Percentiles rank a stretch among this genome's conserved stretches.
Evolutionary conservation across 2,888 invertebrate species (phyloP).

Genomic region (Cryptocephalus primarius): DNA sequence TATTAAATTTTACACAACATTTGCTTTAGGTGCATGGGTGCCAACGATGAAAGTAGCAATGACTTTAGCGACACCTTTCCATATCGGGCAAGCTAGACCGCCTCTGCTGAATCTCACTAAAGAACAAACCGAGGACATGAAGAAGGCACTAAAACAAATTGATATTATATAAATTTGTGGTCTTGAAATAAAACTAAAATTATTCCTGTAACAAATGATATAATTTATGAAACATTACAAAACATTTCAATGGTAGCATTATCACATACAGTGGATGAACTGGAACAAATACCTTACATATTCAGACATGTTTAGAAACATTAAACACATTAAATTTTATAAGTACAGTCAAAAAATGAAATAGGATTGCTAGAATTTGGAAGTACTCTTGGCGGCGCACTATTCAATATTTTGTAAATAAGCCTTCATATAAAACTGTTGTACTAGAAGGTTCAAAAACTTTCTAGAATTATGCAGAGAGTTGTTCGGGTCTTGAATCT

Average conservation of each 20-base stretch:
- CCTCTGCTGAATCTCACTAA: conserved; percentile 43
- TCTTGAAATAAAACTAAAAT: too few relatives aligned
- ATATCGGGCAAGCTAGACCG: conserved; percentile 50
- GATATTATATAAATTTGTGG: too few relatives aligned
- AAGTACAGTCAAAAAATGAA: too few relatives aligned
- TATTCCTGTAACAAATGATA: too few relatives aligned
- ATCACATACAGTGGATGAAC: too few relatives aligned
- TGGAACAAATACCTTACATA: too few relatives aligned
- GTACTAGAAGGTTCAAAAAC: conserved; percentile 38
- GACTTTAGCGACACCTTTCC: conserved; percentile 47
- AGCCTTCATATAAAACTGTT: conserved; percentile 39
- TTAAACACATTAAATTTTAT: too few relatives aligned
- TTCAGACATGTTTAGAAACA: too few relatives aligned
- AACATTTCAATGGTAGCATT: too few relatives aligned
- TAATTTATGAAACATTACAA: too few relatives aligned
- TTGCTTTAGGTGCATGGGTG: conserved; percentile 52
- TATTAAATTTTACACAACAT: conserved; percentile 9
- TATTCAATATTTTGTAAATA: conserved; percentile 19
- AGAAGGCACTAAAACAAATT: conserved; percentile 4
- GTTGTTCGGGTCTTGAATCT: conserved; percentile 44
- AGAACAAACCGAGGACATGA: conserved; percentile 16
- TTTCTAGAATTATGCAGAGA: conserved; percentile 43
- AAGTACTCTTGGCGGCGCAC: too few relatives aligned
- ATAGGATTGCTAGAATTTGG: too few relatives aligned
- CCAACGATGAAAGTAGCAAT: conserved; percentile 60